These are phyloP conservation scores for Pseudonaja textilis DNA, from an alignment of 2,113 vertebrate genomes.

Conservation along the genomic window DNA sequence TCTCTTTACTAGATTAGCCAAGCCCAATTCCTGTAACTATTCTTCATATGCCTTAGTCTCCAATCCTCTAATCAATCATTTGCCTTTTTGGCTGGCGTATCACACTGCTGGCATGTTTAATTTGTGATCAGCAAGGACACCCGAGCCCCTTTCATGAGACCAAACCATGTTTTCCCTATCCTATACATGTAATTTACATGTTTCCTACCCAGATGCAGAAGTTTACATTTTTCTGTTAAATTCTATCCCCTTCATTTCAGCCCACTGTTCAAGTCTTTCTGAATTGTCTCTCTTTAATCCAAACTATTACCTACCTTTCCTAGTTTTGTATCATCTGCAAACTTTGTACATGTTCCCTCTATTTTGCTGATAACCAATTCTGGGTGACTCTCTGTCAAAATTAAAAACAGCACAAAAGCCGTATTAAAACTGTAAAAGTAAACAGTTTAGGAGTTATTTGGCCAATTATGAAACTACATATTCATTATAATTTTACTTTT, in stretches of 20 bases:
- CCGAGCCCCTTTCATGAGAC: not conserved
- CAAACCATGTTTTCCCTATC: not conserved
- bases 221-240: not conserved
- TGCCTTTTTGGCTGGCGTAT: not conserved
- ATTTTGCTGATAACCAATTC: not conserved
- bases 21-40: no score
- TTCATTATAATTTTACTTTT: no score
- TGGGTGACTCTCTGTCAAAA: not conserved
- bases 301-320: not conserved
- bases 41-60: no score
- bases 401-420: not conserved
- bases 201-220: not conserved
- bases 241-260: not conserved
- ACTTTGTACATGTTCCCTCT: not conserved
- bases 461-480: not conserved
- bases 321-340: not conserved
- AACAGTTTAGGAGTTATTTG: not conserved
- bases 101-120: not conserved
- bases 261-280: not conserved
- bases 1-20: no score
- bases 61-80: not conserved
- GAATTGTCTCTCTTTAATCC: not conserved
- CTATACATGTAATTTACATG: not conserved
- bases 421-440: not conserved
- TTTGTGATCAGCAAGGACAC: not conserved